Evolutionary conservation across 2,888 invertebrate genomes (phyloP).

Genomic region (Archips xylosteana): DNA sequence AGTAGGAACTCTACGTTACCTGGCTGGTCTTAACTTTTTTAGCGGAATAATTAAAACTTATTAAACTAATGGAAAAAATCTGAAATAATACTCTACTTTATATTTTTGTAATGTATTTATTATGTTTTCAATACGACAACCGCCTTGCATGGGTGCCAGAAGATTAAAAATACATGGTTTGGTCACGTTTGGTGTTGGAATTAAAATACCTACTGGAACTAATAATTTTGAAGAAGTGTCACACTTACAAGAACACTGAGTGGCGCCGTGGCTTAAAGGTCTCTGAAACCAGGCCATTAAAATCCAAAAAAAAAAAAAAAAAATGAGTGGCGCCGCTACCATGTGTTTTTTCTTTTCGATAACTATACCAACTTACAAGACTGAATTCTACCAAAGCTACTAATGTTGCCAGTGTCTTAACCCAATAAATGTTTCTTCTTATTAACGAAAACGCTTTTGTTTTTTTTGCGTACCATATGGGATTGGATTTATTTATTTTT

Average conservation of each 20-base stretch:
- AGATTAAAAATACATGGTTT: too few relatives aligned
- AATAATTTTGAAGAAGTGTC: neutral
- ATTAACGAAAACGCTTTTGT: slow-evolving; percentile 48
- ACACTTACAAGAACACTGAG: neutral
- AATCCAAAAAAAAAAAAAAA: too few relatives aligned
- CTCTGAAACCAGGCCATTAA: too few relatives aligned
- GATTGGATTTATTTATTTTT: slow-evolving; percentile 57
- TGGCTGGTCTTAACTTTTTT: too few relatives aligned
- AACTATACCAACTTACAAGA: slow-evolving; percentile 38
- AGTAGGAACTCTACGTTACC: too few relatives aligned
- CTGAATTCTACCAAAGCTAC: slow-evolving; percentile 36
- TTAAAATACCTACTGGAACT: too few relatives aligned
- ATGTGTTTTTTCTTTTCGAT: neutral
- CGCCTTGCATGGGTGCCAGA: too few relatives aligned
- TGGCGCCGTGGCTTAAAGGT: too few relatives aligned
- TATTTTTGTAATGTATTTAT: neutral
- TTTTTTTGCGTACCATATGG: slow-evolving; percentile 65
- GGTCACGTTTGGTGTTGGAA: too few relatives aligned
- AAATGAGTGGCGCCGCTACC: neutral
- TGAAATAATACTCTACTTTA: neutral
- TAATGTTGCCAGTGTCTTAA: slow-evolving; percentile 35
- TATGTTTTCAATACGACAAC: neutral
- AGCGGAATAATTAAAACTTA: too few relatives aligned
- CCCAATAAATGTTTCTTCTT: slow-evolving; percentile 39
- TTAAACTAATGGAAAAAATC: too few relatives aligned